These are phyloP conservation scores for Pangasius krempfi DNA, from an alignment of 2,797 vertebrate genomes.

Conservation along the genomic window DNA sequence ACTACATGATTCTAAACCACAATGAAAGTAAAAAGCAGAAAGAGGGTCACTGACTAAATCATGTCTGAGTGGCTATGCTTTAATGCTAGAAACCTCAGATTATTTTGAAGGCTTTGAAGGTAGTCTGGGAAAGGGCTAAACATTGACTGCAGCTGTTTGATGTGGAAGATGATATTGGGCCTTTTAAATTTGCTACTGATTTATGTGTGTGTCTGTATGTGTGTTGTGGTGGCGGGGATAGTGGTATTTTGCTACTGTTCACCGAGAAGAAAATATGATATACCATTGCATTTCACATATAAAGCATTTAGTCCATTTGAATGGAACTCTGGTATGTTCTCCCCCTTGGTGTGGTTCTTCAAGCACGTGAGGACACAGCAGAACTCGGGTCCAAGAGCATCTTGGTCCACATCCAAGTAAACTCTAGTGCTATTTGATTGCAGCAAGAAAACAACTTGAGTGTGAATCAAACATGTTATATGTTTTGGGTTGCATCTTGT, in stretches of 20 bases:
- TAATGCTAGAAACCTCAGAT: conserved; percentile 5
- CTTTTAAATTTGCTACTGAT: conserved; percentile 33
- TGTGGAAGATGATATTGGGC: conserved; percentile 33
- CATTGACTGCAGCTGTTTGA: conserved; percentile 38
- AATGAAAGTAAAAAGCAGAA: conserved; percentile 5
- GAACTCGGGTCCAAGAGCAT: neutral
- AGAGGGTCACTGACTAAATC: neutral
- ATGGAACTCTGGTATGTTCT: neutral
- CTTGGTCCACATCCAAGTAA: neutral
- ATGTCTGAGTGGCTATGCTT: conserved; percentile 16
- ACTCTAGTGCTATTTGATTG: neutral
- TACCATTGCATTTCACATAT: neutral
- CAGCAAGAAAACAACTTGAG: neutral
- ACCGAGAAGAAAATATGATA: neutral
- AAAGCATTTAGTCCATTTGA: neutral
- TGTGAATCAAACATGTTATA: neutral
- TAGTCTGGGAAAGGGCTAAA: conserved; percentile 25
- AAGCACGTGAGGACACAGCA: neutral
- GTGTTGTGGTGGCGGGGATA: neutral
- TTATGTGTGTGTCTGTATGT: conserved; percentile 8
- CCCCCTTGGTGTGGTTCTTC: neutral
- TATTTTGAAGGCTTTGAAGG: conserved; percentile 26
- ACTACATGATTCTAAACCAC: neutral
- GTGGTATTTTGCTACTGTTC: neutral
- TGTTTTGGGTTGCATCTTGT: neutral